These are phyloP conservation scores for Cynocephalus volans DNA, from an alignment of 2,113 vertebrate genomes.

Conservation along the genomic window DNA sequence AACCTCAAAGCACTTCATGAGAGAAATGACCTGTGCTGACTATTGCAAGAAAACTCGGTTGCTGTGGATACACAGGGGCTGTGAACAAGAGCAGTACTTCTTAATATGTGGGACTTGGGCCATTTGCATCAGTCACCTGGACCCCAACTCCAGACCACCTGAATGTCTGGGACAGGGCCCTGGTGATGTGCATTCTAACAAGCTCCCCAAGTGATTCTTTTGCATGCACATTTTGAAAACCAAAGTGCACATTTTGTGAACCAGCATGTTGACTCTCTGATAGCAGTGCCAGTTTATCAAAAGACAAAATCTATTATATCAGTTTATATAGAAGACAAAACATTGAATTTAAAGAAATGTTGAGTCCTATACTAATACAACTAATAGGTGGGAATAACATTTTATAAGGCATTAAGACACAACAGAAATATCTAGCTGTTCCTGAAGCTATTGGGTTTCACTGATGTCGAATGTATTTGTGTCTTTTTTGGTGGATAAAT, in stretches of 20 bases:
- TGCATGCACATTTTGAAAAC: neutral
- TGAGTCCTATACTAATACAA: neutral
- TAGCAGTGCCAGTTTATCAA: neutral
- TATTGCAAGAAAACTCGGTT: neutral
- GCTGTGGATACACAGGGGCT: neutral
- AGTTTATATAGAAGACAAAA: slow-evolving; percentile 1
- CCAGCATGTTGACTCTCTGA: neutral
- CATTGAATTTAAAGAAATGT: neutral
- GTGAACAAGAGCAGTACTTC: neutral
- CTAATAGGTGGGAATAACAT: neutral
- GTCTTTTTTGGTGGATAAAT: slow-evolving; percentile 13
- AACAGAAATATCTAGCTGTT: neutral
- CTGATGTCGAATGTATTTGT: neutral
- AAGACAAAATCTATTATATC: neutral
- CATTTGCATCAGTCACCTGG: neutral
- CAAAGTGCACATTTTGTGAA: no score
- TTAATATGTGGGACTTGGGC: neutral
- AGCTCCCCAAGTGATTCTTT: neutral
- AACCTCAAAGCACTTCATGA: neutral
- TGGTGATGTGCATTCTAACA: neutral
- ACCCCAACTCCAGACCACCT: neutral
- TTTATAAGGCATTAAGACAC: slow-evolving; percentile 37
- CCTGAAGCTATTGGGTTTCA: neutral
- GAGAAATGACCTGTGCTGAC: neutral
- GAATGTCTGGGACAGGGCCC: no score